Evolutionary conservation across 2,113 vertebrate species (phyloP), one percentile per base, ranked within the genome.

Genomic region (Sander vitreus): DNA sequence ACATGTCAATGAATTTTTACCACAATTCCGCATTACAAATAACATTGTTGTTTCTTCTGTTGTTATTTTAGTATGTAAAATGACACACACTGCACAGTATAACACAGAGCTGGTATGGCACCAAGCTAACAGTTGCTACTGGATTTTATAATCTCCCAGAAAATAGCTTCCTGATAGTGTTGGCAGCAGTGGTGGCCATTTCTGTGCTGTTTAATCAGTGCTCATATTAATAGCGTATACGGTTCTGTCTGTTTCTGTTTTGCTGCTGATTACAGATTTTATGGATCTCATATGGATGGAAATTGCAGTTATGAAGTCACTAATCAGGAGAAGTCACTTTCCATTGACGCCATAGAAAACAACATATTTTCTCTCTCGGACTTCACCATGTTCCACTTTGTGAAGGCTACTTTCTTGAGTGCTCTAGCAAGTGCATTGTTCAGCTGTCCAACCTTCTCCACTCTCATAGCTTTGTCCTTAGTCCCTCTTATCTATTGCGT

Each of bases 61-160:
- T 84, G 67, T 80, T 83, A 73, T 36, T 81, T 73, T 58, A 36
- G 21, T 69, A 10, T 5, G 11, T 59, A 39, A 64, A 67, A 83
- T 69, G 73, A 47, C 55, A 58, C 51, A 36, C 36, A 23, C 15
- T n/a, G 54, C 27, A 27, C 13, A 21, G 27, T 19, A 12, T 43
- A 73, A 58, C 3, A 43, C 62, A 67, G 65, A 27, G 18, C 30
- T 65, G 65, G 53, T 39, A 19, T 27, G 23, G 50, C 54, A 47
- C 51, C 25, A 55, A 16, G 48, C 36, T 58, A 23, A 63, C 78
- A 6, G 66, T 55, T 18, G 43, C 48, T 48, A 19, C 23, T 36
- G 78, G 54, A 30, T 69, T 67, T 62, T 63, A 75, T 55, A 73
- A 60, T 62, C 62, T 58, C 48, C 50, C 43, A 53, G 65, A 54